A percentile compares a stretch with the other conserved stretches of the same genome.
Evolutionary conservation across 1,140 invertebrate species (phyloP).

Genomic region (Pseudomyrmex pallidus): DNA sequence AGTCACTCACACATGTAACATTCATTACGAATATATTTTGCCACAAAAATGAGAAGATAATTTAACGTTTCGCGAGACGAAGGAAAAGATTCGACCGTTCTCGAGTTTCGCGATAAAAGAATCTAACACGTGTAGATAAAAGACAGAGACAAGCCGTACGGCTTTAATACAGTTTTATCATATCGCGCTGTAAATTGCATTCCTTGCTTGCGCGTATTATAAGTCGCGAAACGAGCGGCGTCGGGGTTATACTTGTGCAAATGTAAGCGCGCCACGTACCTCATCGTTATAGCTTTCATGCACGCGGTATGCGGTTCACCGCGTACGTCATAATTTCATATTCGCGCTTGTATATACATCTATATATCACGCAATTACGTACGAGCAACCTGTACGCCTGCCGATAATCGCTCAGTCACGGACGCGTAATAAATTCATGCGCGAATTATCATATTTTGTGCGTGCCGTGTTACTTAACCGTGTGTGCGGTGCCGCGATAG

Average conservation of each 20-base stretch:
- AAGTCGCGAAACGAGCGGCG: constrained; percentile 36
- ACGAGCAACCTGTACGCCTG: constrained; percentile 53
- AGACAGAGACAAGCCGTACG: background rate
- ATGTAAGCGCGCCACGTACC: constrained; percentile 55
- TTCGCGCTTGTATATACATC: constrained; percentile 47
- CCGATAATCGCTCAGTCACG: constrained; percentile 56
- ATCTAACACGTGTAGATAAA: background rate
- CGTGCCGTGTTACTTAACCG: constrained; percentile 44
- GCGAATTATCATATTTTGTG: constrained; percentile 60
- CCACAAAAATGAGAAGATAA: no score
- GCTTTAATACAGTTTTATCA: constrained; percentile 30
- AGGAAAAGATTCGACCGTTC: background rate
- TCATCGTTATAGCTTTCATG: constrained; percentile 55
- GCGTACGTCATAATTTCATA: constrained; percentile 61
- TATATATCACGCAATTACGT: constrained; percentile 58
- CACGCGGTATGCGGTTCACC: constrained; percentile 61
- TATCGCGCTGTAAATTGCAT: constrained; percentile 24
- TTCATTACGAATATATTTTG: no score
- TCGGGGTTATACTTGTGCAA: constrained; percentile 37
- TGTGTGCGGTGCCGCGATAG: background rate
- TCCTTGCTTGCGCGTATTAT: constrained; percentile 21
- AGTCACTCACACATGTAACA: no score
- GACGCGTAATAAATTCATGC: constrained; percentile 41
- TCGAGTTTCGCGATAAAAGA: background rate
- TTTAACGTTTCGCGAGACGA: background rate